Percentiles rank a stretch among this genome's conserved stretches.
phyloP scores from a whole-genome alignment of 1,140 invertebrate species.

The Planococcus citri region DNA sequence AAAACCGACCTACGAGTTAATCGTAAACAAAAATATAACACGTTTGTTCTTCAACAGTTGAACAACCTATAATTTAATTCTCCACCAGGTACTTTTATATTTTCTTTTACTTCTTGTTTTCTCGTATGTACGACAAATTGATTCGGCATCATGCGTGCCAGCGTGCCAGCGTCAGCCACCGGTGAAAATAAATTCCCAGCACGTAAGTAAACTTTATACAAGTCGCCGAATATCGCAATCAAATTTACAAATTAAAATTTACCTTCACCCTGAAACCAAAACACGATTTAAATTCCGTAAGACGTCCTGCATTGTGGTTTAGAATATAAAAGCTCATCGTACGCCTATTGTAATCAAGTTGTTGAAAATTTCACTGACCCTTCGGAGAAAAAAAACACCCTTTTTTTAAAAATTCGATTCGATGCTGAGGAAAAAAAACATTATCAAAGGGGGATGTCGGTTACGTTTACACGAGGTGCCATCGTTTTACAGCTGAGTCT shows the following conservation, averaged over 20 bases:
- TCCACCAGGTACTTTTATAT: neutral
- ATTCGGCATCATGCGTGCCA: neutral
- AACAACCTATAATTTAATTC: neutral
- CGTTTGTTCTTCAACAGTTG: neutral
- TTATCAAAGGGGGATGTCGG: neutral
- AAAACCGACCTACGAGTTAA: no score
- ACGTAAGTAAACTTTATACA: neutral
- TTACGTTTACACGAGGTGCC: no score
- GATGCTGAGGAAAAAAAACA: neutral
- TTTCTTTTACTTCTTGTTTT: no score
- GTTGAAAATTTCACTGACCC: slow-evolving; percentile 2
- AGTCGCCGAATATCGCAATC: neutral
- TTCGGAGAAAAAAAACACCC: neutral
- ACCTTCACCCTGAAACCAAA: neutral
- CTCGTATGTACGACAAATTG: neutral
- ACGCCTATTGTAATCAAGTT: neutral
- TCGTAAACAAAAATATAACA: neutral
- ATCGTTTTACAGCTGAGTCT: no score
- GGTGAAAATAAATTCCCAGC: neutral
- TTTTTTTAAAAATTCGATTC: neutral
- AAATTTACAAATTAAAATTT: slow-evolving; percentile 4
- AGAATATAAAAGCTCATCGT: slow-evolving; percentile 1
- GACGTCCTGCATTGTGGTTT: neutral
- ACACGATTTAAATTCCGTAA: neutral
- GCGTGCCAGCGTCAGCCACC: no score